Conservation (phyloP, 2,797 vertebrate species). For the Melopsittacus undulatus region DNA sequence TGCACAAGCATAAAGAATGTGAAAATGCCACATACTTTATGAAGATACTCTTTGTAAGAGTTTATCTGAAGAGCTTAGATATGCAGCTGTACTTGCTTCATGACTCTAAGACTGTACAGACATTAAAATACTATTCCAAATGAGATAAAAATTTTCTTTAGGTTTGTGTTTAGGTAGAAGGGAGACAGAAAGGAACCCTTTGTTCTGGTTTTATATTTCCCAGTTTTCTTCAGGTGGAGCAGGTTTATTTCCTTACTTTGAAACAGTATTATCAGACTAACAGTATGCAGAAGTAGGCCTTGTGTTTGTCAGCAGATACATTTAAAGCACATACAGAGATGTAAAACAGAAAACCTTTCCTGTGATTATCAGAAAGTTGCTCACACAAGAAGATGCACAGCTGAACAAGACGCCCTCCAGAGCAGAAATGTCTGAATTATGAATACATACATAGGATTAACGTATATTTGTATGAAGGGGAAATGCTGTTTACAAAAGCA, state of each 20-base stretch:
- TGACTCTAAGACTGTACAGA: fast-evolving
- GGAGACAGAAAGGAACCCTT: fast-evolving
- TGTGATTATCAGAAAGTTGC: background rate
- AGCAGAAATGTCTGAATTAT: background rate
- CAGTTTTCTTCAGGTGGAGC: background rate
- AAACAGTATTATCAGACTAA: background rate
- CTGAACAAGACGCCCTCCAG: background rate
- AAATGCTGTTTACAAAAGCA: background rate
- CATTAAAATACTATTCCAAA: background rate
- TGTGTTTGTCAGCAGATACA: fast-evolving
- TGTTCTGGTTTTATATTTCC: background rate
- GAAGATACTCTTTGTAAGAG: background rate
- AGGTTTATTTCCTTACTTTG: background rate
- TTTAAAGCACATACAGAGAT: fast-evolving
- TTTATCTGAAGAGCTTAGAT: background rate
- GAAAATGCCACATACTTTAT: background rate
- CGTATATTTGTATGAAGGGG: fast-evolving
- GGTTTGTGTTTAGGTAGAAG: background rate
- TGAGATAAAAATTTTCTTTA: background rate
- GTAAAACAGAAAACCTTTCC: background rate
- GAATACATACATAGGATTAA: fast-evolving
- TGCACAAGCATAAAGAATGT: background rate
- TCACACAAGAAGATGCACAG: background rate
- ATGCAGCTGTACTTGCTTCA: background rate
- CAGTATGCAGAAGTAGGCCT: background rate